Conservation (phyloP, 2,113 vertebrate species). For the Corythaixoides concolor region DNA sequence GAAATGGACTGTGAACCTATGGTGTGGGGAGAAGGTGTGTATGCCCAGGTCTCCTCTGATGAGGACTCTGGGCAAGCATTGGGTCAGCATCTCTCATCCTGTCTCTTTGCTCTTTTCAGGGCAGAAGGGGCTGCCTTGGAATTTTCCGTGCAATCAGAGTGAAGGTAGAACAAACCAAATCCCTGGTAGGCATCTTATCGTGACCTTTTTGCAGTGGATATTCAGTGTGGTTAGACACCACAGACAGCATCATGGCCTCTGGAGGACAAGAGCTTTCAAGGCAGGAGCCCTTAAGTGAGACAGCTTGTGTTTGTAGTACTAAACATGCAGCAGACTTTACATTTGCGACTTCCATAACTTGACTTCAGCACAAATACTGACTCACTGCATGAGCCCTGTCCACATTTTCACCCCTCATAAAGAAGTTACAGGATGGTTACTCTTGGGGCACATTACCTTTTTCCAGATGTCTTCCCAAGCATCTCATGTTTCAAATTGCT, state of each 20-base stretch:
- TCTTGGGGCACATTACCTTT: not conserved
- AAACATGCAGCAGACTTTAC: not conserved
- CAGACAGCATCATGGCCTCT: not conserved
- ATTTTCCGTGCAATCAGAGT: not conserved
- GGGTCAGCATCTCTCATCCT: not conserved
- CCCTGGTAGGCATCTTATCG: not conserved
- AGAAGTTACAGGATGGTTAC: not conserved
- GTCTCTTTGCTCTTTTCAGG: not conserved
- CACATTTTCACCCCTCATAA: not conserved
- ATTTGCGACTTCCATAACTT: not conserved
- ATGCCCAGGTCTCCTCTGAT: accelerated
- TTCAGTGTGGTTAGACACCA: not conserved
- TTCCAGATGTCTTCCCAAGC: not conserved
- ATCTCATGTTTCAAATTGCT: not conserved
- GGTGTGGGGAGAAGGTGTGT: not conserved
- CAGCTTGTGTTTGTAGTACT: not conserved
- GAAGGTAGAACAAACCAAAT: not conserved
- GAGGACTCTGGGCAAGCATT: accelerated
- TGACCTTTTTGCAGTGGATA: not conserved
- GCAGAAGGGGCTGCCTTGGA: not conserved
- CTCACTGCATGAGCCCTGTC: accelerated
- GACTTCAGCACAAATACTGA: not conserved
- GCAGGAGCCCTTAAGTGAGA: not conserved
- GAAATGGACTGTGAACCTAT: not conserved
- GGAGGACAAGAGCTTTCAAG: not conserved